Base-by-base conservation (phyloP, 2,888 invertebrate genomes). In the Harpagoxenus sublaevis region DNA sequence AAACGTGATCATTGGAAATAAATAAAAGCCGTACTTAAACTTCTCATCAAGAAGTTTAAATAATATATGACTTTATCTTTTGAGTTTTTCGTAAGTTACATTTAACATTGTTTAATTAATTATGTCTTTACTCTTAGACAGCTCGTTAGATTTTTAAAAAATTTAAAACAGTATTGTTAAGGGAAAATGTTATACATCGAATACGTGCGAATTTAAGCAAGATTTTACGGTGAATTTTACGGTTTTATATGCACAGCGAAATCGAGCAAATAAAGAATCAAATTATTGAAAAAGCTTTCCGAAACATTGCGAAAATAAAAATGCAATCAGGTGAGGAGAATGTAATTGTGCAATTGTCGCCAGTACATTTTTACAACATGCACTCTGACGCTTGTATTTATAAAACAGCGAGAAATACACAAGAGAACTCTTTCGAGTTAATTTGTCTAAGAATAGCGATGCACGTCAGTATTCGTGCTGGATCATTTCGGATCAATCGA, bases 401-500 rank as follows among this genome's bases (percentile, higher is more conserved):
- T 10, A 63, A 23, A 75, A n/a, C n/a, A 42, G 31, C 35, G 31
- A 35, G 9, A 35, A 9, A 18, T 42, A 62, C 53, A 35, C 35
- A 74, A 31, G 42, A 39, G 63, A 55, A 85, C 42, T 70, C 74
- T 85, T 71, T 75, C 28, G 31, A 15, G 62, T 55, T 75, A 70
- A 83, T 83, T 51, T 62, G 45, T 51, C n/a, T 63, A 77, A 83
- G 55, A 45, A 42, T 48, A 31, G 48, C 51, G n/a, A 31, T 55
- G 23, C 60, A 60, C 63, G 35, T 48, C 39, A 74, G 66, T 42
- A 51, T 28, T 66, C 73, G 78, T 57, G 28, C 23, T 57, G 42
- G 39, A 57, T 23, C 48, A 48, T 70, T 75, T 57, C 45, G 42
- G 70, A 85, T 85, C 70, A 66, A 81, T 85, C 63, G n/a, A 79